Base-by-base conservation (phyloP, 2,797 vertebrate genomes). In the Adrianichthys oophorus region DNA sequence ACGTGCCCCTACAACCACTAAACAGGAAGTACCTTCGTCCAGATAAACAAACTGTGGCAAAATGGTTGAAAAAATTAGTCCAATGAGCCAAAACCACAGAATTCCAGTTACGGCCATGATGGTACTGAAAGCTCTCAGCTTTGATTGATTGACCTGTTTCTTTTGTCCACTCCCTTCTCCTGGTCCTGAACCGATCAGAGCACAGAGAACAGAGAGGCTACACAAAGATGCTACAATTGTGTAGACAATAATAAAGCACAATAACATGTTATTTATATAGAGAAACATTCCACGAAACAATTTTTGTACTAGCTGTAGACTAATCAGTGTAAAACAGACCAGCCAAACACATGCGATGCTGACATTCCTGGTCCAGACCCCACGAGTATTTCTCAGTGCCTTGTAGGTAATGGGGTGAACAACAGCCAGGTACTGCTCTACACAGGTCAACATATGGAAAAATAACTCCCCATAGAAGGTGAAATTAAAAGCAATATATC, bases 391-490 rank as follows among this genome's bases (percentile, higher is more conserved):
- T 12, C 18, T 70, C 66, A 76, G 53, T 7, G 19, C 37, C 0
- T 59, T 7, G 26, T 76, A 81, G 5, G 45, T 65, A 47, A 79
- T 5, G 32, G 79, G 76, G 32, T 70, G 62, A 40, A 70, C 54
- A 0, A 65, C 76, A 29, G 76, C 76, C 51, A 82, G 41, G 65
- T 76, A 80, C 32, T 17, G 66, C 15, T 83, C 72, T 26, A 66
- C 17, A 43, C 74, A 74, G 40, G 67, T 80, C 37, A 73, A 42
- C 1, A 54, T 6, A 17, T 72, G 55, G 4, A 70, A 60, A 16
- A 15, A 10, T 0, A 0, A 13, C 52, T 64, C 16, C 46, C 62
- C 64, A 4, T 1, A 45, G 44, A 42, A n/a, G 6, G 10, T 37
- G 32, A 37, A 12, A 37, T 4, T 12, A 37, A 37, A 37, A 37